Percentiles rank a stretch among this genome's conserved stretches.
Conservation (phyloP, 2,113 vertebrate genomes). For the Charina bottae region DNA sequence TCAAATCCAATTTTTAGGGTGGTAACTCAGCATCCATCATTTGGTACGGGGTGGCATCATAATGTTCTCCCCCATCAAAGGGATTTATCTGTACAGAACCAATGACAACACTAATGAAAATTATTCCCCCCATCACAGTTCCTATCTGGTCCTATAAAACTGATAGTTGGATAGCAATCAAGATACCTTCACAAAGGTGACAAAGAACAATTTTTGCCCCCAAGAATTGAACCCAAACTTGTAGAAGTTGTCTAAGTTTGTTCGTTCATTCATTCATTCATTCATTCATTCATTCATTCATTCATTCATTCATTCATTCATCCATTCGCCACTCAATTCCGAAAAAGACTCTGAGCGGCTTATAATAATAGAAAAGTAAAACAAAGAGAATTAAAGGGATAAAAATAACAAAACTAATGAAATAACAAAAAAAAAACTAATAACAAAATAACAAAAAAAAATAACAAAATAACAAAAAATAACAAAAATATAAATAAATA, state of each 20-base stretch:
- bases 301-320: too few relatives aligned
- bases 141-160: neutral
- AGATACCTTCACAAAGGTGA: too few relatives aligned
- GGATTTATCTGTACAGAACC: neutral
- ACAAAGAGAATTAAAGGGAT: neutral
- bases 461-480: too few relatives aligned
- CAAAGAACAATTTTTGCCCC: neutral
- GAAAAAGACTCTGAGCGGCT: neutral
- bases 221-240: neutral
- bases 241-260: neutral
- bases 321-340: neutral
- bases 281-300: too few relatives aligned
- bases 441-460: too few relatives aligned
- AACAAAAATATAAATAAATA: too few relatives aligned
- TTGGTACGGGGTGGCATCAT: neutral
- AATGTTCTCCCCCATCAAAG: neutral
- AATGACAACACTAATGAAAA: neutral
- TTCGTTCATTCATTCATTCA: neutral
- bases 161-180: neutral
- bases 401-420: neutral
- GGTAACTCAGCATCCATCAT: slow-evolving; percentile 2
- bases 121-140: too few relatives aligned
- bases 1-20: neutral
- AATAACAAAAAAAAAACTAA: too few relatives aligned
- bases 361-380: neutral